Percentiles rank a stretch among this genome's conserved stretches.
Evolutionary conservation across 1,140 invertebrate species (phyloP).

Genomic region (Lerema accius): DNA sequence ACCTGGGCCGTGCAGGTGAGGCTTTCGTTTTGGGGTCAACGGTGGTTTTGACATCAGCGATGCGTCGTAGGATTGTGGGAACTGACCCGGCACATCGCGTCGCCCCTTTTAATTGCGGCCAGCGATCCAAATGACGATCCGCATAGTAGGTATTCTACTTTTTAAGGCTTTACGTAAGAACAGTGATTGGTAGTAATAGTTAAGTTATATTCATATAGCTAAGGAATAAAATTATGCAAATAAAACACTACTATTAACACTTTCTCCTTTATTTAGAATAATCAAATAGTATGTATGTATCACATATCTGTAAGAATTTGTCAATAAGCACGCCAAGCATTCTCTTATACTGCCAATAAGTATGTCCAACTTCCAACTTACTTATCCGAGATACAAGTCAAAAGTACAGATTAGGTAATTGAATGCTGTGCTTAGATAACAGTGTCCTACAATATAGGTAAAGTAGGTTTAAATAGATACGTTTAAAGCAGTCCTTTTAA

Average conservation of each 20-base stretch:
- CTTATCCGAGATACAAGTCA: slow-evolving; percentile 3
- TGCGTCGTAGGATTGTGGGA: slow-evolving; percentile 58
- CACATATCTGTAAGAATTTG: slow-evolving; percentile 75
- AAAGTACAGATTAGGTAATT: background rate
- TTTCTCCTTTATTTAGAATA: slow-evolving; percentile 76
- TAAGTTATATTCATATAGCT: too few species aligned
- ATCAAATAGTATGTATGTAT: slow-evolving; percentile 71
- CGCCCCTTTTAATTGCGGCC: slow-evolving; percentile 46
- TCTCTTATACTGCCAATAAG: slow-evolving; percentile 49
- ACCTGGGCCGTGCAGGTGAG: slow-evolving; percentile 76
- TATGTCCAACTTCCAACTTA: slow-evolving; percentile 4
- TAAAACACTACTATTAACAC: slow-evolving; percentile 58
- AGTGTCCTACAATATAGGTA: slow-evolving; percentile 19
- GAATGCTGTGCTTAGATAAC: slow-evolving; percentile 24
- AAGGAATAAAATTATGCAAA: slow-evolving; percentile 39
- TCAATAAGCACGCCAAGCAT: slow-evolving; percentile 70
- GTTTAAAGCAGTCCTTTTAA: too few species aligned
- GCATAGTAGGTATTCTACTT: too few species aligned
- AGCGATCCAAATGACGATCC: slow-evolving; percentile 26
- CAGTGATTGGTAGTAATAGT: too few species aligned
- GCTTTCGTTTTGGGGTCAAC: slow-evolving; percentile 71
- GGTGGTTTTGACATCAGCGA: slow-evolving; percentile 61
- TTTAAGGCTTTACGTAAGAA: too few species aligned
- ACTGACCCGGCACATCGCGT: slow-evolving; percentile 46
- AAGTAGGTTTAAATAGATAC: background rate